Base-by-base conservation (phyloP, 2,888 invertebrate species). In the Plebejus argus region DNA sequence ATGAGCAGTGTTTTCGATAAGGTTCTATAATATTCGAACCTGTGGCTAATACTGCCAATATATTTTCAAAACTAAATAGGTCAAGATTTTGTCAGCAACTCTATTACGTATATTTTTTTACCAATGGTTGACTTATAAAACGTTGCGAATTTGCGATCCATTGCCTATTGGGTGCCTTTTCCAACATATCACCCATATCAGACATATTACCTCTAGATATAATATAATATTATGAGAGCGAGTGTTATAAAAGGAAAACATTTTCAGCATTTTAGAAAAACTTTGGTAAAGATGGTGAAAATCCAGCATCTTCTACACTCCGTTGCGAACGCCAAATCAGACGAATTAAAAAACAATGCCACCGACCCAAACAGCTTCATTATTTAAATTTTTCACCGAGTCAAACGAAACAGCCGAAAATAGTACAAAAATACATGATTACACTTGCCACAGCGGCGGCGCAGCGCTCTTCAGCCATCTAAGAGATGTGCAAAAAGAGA, bases 401-500 rank as follows among this genome's bases (percentile, higher is more conserved):
- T 28, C 58, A 35, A 77, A 77, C 15, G 76, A 70, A 58, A 72
- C 45, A 72, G 58, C 35, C 72, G 71, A 71, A 72, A 77, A 72
- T 35, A 33, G 53, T 71, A 79, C 74, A 79, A 79, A 79, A 78
- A 75, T 76, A 61, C 78, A 79, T 79, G 79, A 80, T 80, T 78
- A 79, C 80, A 78, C 77, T 77, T 76, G 78, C 77, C 90, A 87
- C 84, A 87, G 87, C 85, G 83, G 86, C 84, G 82, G 83, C 84
- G 84, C 86, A 81, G 80, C 78, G 84, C 88, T 86, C 91, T 91
- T 90, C 89, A 91, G 90, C 91, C 90, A 86, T 89, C 89, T 90
- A 76, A 77, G 74, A 58, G 81, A 76, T 78, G 77, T 76, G 85
- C 86, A 90, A 91, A 91, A 91, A 87, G 28, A 6, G 7, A 28